Evolutionary conservation across 2,113 vertebrate species (phyloP).

Genomic region (Fulmarus glacialis): DNA sequence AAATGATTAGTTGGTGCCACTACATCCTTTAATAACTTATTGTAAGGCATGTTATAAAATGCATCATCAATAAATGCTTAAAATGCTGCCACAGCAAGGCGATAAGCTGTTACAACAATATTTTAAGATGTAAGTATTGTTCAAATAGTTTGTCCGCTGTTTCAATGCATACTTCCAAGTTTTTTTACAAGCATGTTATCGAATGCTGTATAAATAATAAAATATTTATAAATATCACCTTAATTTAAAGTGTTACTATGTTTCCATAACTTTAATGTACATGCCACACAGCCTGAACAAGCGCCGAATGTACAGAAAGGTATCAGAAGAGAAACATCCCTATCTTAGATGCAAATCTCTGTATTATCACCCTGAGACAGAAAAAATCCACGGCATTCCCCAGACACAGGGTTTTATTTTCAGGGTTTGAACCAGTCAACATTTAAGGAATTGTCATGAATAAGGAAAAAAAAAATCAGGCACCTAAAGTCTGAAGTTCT

Average conservation of each 20-base stretch:
- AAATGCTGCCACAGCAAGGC: constrained; percentile 41
- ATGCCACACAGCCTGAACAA: not conserved
- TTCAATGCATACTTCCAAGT: not conserved
- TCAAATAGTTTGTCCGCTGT: constrained; percentile 2
- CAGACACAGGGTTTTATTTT: not conserved
- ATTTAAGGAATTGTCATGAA: not conserved
- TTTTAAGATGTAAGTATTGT: constrained; percentile 60
- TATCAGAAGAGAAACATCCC: not conserved
- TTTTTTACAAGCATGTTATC: constrained; percentile 40
- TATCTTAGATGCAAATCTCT: not conserved
- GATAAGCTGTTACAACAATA: constrained; percentile 45
- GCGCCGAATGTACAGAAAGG: not conserved
- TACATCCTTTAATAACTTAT: constrained; percentile 51
- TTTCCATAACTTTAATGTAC: constrained; percentile 13
- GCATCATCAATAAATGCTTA: constrained; percentile 43
- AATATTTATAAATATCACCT: constrained; percentile 60
- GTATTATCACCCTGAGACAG: not conserved
- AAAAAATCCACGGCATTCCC: not conserved
- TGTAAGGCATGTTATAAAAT: constrained; percentile 32
- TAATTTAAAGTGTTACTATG: constrained; percentile 38
- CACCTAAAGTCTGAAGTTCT: not conserved
- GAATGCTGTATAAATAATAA: constrained; percentile 42
- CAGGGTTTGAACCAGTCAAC: not conserved
- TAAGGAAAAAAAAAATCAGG: not conserved
- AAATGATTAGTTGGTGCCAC: constrained; percentile 33